phyloP scores from a whole-genome alignment of 2,888 invertebrate genomes.

The Sabellastarte sp. region DNA sequence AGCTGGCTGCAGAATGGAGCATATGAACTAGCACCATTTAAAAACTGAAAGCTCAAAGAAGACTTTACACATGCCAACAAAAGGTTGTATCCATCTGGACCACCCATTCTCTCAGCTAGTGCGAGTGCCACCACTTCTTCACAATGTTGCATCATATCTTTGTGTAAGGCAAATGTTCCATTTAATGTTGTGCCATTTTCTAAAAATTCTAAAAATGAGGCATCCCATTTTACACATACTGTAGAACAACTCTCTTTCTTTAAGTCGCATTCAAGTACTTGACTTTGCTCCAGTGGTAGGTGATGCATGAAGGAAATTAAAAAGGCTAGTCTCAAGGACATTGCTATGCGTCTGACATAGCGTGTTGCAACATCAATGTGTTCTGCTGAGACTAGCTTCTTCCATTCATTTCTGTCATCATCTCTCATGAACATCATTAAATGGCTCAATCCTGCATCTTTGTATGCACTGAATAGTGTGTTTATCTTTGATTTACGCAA shows the following conservation, averaged over 20 bases:
- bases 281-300: too few species aligned
- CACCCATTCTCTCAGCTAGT: neutral
- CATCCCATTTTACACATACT: neutral
- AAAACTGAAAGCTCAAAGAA: neutral
- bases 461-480: neutral
- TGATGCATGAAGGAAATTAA: neutral
- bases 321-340: neutral
- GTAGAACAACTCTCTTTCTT: too few species aligned
- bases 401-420: neutral
- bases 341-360: neutral
- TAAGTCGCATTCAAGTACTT: neutral
- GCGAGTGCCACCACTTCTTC: neutral
- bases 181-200: neutral
- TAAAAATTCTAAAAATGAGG: neutral
- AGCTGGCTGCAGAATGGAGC: neutral
- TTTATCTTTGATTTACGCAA: neutral
- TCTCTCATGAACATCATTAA: neutral
- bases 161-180: neutral
- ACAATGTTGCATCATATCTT: neutral
- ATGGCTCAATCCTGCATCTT: neutral
- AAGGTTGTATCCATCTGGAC: neutral
- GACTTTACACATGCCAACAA: neutral
- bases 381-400: neutral
- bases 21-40: neutral
- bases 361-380: neutral